Evolutionary conservation across 1,140 invertebrate genomes (phyloP), one percentile per base, ranked within the genome.

Genomic region (Cardiocondyla obscurior): DNA sequence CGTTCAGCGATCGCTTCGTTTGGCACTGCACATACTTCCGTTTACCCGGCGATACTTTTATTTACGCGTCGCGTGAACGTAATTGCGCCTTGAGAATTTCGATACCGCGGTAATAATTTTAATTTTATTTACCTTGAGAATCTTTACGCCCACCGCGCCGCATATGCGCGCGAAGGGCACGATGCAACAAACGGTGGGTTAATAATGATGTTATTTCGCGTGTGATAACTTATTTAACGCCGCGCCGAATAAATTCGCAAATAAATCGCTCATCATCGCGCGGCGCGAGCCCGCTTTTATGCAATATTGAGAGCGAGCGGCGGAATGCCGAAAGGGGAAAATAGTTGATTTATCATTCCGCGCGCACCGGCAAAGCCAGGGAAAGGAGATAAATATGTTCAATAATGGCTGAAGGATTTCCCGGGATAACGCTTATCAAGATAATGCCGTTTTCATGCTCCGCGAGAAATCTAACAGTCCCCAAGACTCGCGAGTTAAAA

Each of bases 321-420:
- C 16, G 62, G 44, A 77, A 77, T 67, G 62, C 33, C 10, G 62
- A 12, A 53, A 5, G 25, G 53, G 44, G 60, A 67, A 67, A 67
- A 67, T 19, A 53, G 46, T 79, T 79, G 33, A 79, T 79, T 79
- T 79, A 79, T 79, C 25, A 79, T 79, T 69, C 74, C 10, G 57
- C 39, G 25, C 22, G 60, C 16, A 39, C 6, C 28, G 22, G n/a
- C 36, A 62, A 46, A 74, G 19, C 46, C 42, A n/a, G n/a, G 33
- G 33, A 79, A 69, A 53, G 74, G 46, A 69, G 62, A 79, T 79
- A 79, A 79, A 69, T 79, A 69, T n/a, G 28, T 79, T 39, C 44
- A 79, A 79, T 79, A 79, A 79, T 79, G 62, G 14, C 25, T 51
- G 49, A 39, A n/a, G 62, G 49, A 55, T 77, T 77, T 51, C 14